Evolutionary conservation across 1,140 invertebrate genomes (phyloP), one percentile per base, ranked within the genome.

Genomic region (Cotesia chilonis): DNA sequence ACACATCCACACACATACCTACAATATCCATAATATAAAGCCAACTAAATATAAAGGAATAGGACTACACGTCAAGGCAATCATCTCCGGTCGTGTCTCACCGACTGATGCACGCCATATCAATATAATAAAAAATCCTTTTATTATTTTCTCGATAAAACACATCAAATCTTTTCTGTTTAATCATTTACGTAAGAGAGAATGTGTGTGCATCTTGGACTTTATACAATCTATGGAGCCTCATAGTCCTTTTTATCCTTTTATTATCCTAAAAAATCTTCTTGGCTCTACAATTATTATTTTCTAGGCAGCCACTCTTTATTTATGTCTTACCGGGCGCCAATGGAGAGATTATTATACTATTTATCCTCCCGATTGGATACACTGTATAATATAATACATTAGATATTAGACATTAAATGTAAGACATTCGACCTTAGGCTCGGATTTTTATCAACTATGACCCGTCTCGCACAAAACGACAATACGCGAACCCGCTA

Each of bases 401-500:
- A 28, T 28, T 28, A 6, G 17, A 7, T 10, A 35, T 36, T 28
- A 28, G 28, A 28, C 28, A 28, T 28, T 28, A 28, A 28, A 28
- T 0, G 28, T 28, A 3, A 28, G 28, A 28, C 28, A 28, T 28
- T 28, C 28, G 28, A 28, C 28, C 28, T 28, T 28, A 28, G 28
- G 28, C 28, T 28, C 28, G 28, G 28, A 28, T 28, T 57, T 75
- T 72, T 28, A 28, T 75, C 63, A 71, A 52, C 55, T 60, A 28
- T 73, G 74, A 73, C 68, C 72, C 71, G 75, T 71, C 78, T 10
- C 41, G 41, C 41, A 10, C 10, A 9, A 73, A 74, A 78, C 74
- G 78, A 79, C 76, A 79, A 79, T 79, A 79, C 75, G 74, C 75
- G 76, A 74, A 72, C 54, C 60, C 67, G 75, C 77, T 79, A 79